Evolutionary conservation across 2,797 vertebrate genomes (phyloP).

Genomic region (Anisognathus igniventris): DNA sequence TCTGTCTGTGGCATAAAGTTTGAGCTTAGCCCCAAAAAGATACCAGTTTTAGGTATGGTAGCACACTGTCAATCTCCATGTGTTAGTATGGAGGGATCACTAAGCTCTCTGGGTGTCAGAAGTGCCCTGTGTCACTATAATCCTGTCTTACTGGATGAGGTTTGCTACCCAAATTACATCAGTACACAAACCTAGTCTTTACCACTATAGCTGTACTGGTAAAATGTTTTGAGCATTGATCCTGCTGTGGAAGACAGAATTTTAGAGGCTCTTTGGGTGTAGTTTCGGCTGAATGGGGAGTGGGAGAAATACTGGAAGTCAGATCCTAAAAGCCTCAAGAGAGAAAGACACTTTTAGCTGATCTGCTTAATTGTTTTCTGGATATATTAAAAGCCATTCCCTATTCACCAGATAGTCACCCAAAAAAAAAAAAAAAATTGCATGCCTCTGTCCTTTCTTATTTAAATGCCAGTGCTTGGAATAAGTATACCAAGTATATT

Average conservation of each 20-base stretch:
- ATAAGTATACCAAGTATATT: background rate
- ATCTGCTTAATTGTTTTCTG: background rate
- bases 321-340: background rate
- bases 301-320: background rate
- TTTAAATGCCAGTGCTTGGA: background rate
- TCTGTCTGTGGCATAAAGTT: background rate
- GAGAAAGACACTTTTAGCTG: background rate
- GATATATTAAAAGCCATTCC: background rate
- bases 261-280: background rate
- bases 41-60: background rate
- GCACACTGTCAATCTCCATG: background rate
- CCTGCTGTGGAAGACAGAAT: background rate
- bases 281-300: background rate
- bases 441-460: background rate
- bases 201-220: background rate
- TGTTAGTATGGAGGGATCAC: background rate
- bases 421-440: background rate
- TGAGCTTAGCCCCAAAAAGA: background rate
- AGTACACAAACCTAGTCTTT: background rate
- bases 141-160: background rate
- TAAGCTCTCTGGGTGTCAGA: background rate
- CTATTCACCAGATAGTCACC: background rate
- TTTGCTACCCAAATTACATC: background rate
- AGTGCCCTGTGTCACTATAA: background rate
- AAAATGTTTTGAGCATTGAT: background rate